A percentile compares a stretch with the other conserved stretches of the same genome.
Conservation (phyloP, 1,140 invertebrate species). For the Formica selysi region DNA sequence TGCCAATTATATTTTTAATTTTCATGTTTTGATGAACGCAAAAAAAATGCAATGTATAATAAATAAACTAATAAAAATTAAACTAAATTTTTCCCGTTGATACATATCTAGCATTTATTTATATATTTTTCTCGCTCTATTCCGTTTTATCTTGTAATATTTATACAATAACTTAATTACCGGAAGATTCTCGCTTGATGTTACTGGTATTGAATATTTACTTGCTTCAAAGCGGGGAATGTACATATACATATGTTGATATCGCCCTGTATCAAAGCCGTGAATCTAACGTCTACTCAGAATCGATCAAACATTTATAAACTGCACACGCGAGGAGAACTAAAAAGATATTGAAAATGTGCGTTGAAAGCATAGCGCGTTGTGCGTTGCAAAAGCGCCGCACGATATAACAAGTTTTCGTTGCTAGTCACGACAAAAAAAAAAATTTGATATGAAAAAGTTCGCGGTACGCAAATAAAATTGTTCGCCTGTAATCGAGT, state of each 20-base stretch:
- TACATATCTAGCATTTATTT: neutral
- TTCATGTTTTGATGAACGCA: neutral
- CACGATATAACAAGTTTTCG: slow-evolving; percentile 41
- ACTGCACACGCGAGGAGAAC: slow-evolving; percentile 1
- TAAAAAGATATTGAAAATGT: slow-evolving; percentile 54
- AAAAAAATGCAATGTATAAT: neutral
- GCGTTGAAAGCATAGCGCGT: slow-evolving; percentile 8
- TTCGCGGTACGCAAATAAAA: slow-evolving; percentile 54
- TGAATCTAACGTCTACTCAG: slow-evolving; percentile 49
- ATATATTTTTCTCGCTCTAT: neutral
- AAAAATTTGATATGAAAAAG: slow-evolving; percentile 46
- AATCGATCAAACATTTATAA: slow-evolving; percentile 54
- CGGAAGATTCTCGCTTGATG: slow-evolving; percentile 2
- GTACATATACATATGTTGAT: slow-evolving; percentile 33
- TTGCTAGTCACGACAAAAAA: slow-evolving; percentile 36
- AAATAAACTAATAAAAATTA: neutral
- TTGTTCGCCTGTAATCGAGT: slow-evolving; percentile 58
- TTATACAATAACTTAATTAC: slow-evolving; percentile 25
- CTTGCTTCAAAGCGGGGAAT: neutral
- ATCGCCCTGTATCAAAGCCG: slow-evolving; percentile 36
- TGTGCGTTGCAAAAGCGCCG: slow-evolving; percentile 14
- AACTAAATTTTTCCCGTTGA: neutral
- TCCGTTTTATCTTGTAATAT: too few relatives aligned
- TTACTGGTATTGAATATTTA: slow-evolving; percentile 42
- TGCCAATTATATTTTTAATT: slow-evolving; percentile 3